Base-by-base conservation (phyloP, 2,888 invertebrate species). In the Pandemis heparana region DNA sequence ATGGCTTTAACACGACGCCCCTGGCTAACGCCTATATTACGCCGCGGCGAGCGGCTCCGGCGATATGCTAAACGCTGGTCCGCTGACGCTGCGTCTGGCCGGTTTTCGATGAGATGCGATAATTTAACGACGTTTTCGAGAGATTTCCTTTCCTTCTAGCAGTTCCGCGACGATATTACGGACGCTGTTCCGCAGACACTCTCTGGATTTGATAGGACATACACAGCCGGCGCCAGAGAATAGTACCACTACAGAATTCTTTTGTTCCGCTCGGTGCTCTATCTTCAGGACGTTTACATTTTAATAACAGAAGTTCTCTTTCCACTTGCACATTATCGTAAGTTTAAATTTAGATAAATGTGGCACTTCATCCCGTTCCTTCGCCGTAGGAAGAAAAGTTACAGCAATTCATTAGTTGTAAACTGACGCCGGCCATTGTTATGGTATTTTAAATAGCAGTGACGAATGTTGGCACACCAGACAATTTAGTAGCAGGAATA, bases 41-140 rank as follows among this genome's bases (percentile, higher is more conserved):
- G 85, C 85, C 80, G 81, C 79, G 81, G 79, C 85, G 87, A 91
- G 87, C 83, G 85, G 84, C 85, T 85, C 86, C 84, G 85, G 85
- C 87, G 88, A 89, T 92, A 93, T 93, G 93, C 91, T 90, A 93
- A 93, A 86, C 85, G 84, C 80, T 77, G 80, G 81, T 79, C 80
- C 87, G 92, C 93, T 92, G 92, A 92, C 92, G 85, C 81, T 80
- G 91, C 92, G 92, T 92, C 92, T 92, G 85, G 84, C 79, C 77
- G 78, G 80, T 83, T 81, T 83, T 78, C 87, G 86, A 87, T 87
- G 87, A 85, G 85, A 88, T 82, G 87, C 89, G 89, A 91, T 92
- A 87, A 91, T 91, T 92, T 90, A 87, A 89, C 89, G 90, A 89
- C 83, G 84, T 83, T 84, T 84, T 82, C 79, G 79, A 85, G 81